Conservation (phyloP, 2,888 invertebrate species). For the Caenorhabditis parvicauda region DNA sequence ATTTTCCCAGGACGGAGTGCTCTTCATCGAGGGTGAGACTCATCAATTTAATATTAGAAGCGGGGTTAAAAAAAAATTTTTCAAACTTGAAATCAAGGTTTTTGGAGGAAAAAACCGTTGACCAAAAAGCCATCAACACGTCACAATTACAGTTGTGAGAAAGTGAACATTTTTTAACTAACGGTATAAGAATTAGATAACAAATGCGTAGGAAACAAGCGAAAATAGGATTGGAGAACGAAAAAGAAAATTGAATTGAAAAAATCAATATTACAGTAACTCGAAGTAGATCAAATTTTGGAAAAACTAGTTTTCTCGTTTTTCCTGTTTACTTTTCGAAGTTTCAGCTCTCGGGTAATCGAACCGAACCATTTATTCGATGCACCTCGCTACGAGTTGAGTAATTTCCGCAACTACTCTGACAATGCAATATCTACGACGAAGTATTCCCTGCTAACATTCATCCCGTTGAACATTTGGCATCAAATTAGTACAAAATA, state of each 20-base stretch:
- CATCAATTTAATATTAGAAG: background rate
- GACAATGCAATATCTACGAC: conserved; percentile 86
- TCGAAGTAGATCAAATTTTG: background rate
- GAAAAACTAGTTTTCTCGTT: background rate
- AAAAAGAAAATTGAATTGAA: background rate
- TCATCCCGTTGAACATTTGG: conserved; percentile 78
- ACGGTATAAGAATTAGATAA: background rate
- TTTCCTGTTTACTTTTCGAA: background rate
- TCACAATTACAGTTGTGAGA: no score
- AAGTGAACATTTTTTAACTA: no score
- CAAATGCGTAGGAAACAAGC: background rate
- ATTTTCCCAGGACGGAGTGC: conserved; percentile 21
- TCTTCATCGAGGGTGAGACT: conserved; percentile 25
- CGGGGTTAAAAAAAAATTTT: no score
- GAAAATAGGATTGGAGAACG: no score
- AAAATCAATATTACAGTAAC: background rate
- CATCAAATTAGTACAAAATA: conserved; percentile 84
- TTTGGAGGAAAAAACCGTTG: background rate
- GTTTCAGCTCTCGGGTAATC: conserved; percentile 33
- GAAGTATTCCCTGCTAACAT: conserved; percentile 90
- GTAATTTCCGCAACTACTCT: conserved; percentile 68
- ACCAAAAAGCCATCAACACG: no score
- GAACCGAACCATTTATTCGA: conserved; percentile 31
- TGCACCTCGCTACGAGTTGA: conserved; percentile 42
- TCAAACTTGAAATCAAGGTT: background rate